Base-by-base conservation (phyloP, 1,140 invertebrate genomes). In the Belonocnema kinseyi region DNA sequence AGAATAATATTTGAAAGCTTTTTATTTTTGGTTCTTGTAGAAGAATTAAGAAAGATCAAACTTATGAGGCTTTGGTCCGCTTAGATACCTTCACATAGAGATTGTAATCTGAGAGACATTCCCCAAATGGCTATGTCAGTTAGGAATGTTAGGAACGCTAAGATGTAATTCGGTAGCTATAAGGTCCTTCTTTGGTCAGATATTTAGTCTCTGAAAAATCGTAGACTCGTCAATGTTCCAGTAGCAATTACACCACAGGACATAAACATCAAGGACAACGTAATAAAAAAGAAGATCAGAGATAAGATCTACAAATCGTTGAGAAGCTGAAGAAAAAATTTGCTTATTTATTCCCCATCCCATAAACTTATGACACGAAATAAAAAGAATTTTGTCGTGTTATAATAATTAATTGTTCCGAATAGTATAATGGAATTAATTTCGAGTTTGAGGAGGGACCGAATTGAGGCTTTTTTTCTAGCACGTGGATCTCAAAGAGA, bases 341-440 rank as follows among this genome's bases (percentile, higher is more conserved):
- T 66, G 26, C 21, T 33, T 21, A 66, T 66, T 40, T 40, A 66
- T 66, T 46, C 26, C 6, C 61, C 40, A 26, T 66, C 61, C 10
- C 14, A 16, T 66, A 14, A 66, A 66, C 46, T 66, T 66, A 66
- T 46, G 61, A 13, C 26, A 14, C 33, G 33, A 66, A 66, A 8
- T n/a, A 66, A 40, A 33, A 61, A 61, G 26, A 66, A 40, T 33
- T 46, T 66, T 66, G 61, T 66, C 61, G 61, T 66, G 61, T 66
- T 66, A 66, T 66, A 66, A 66, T 66, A 66, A 66, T 33, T 26
- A 66, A 66, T 66, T 66, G 61, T 14, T 66, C 61, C 26, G 61
- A 66, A 66, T 66, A 66, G 26, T 11, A 46, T 66, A 66, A 66
- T 46, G 61, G 33, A 66, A 66, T 66, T 66, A 66, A 66, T 66